Evolutionary conservation across 2,888 invertebrate genomes (phyloP).

Genomic region (Lochmaea capreae): DNA sequence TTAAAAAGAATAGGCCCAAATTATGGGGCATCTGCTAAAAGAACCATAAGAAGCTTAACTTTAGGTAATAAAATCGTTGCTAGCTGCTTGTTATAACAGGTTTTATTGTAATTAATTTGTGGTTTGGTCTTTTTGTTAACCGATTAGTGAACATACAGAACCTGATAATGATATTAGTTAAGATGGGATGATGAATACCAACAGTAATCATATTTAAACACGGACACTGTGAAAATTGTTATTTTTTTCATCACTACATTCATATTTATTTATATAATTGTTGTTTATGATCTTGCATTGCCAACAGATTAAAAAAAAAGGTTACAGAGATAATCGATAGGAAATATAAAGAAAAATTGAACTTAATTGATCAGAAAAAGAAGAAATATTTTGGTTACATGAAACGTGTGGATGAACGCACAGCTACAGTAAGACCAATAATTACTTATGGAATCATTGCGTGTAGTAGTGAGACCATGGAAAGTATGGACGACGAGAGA

Average conservation of each 20-base stretch:
- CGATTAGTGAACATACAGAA: slow-evolving; percentile 42
- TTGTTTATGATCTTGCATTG: background rate
- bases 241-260: background rate
- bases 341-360: too few species aligned
- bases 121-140: slow-evolving; percentile 44
- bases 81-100: slow-evolving; percentile 49
- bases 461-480: too few species aligned
- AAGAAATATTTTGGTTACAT: too few species aligned
- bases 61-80: slow-evolving; percentile 47
- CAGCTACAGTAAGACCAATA: too few species aligned
- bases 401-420: too few species aligned
- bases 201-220: background rate
- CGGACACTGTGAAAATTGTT: background rate
- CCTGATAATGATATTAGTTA: slow-evolving; percentile 44
- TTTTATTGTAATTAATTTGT: slow-evolving; percentile 50
- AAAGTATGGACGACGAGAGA: too few species aligned
- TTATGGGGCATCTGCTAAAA: slow-evolving; percentile 48
- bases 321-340: too few species aligned
- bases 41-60: slow-evolving; percentile 48
- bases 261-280: background rate
- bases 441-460: too few species aligned
- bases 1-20: slow-evolving; percentile 51
- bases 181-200: slow-evolving; percentile 22
- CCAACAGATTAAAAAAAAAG: background rate
- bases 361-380: too few species aligned